Conservation (phyloP, 2,888 invertebrate genomes). For the Lepidochrysops patricia region DNA sequence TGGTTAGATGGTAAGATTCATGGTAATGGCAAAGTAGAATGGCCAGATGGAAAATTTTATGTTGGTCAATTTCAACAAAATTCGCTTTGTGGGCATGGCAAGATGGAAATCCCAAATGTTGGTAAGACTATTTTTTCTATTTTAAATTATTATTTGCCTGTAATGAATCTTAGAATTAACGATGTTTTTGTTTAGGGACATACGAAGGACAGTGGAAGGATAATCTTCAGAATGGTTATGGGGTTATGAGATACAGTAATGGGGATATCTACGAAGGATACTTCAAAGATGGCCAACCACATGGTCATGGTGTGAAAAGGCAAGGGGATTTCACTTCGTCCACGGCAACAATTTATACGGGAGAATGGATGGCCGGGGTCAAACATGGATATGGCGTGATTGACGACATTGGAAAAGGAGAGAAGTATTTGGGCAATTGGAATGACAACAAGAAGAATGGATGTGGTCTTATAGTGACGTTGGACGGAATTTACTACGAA, state of each 20-base stretch:
- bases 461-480: slow-evolving; percentile 88
- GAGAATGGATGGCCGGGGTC: slow-evolving; percentile 86
- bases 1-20: slow-evolving; percentile 90
- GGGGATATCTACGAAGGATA: slow-evolving; percentile 91
- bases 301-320: slow-evolving; percentile 89
- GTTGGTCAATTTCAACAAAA: slow-evolving; percentile 87
- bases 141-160: too few relatives aligned
- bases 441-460: slow-evolving; percentile 88
- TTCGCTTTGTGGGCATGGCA: slow-evolving; percentile 81
- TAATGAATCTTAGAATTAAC: too few relatives aligned
- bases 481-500: slow-evolving; percentile 94
- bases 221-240: slow-evolving; percentile 88
- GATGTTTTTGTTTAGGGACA: slow-evolving; percentile 51
- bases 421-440: slow-evolving; percentile 94
- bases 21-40: slow-evolving; percentile 87
- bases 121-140: slow-evolving; percentile 57
- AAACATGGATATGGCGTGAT: slow-evolving; percentile 92
- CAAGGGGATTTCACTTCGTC: slow-evolving; percentile 86
- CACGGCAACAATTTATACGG: slow-evolving; percentile 88
- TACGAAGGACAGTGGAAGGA: slow-evolving; percentile 89
- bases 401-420: slow-evolving; percentile 89
- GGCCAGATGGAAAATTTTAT: slow-evolving; percentile 86
- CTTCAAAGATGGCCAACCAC: slow-evolving; percentile 87
- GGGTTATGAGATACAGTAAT: slow-evolving; percentile 81
- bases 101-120: slow-evolving; percentile 77